These are phyloP conservation scores for Catonia carolina DNA, from an alignment of 2,888 invertebrate species.

Conservation along the genomic window DNA sequence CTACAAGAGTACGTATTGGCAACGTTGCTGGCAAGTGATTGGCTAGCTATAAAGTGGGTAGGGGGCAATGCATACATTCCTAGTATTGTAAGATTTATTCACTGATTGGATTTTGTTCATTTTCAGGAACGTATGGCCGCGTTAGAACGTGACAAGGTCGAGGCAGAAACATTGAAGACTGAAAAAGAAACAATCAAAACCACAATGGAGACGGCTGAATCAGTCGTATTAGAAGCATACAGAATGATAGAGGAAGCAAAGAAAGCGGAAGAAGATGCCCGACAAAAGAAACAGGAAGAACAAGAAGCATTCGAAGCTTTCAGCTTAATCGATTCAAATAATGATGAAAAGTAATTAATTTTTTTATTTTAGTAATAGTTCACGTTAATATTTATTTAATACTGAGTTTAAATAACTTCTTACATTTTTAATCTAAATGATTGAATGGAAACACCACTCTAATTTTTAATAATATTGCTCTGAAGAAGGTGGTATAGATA, in stretches of 20 bases:
- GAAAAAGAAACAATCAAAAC: conserved; percentile 70
- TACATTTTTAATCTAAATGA: too few relatives aligned
- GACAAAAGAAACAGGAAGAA: conserved; percentile 50
- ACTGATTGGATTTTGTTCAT: too few relatives aligned
- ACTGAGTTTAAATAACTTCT: too few relatives aligned
- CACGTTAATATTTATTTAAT: too few relatives aligned
- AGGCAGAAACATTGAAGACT: conserved; percentile 69
- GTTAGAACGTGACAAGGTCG: conserved; percentile 62
- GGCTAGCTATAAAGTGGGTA: too few relatives aligned
- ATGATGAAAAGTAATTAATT: conserved; percentile 53
- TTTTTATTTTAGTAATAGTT: too few relatives aligned
- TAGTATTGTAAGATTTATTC: too few relatives aligned
- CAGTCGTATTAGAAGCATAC: conserved; percentile 67
- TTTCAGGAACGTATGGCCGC: conserved; percentile 60
- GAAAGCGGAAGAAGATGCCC: conserved; percentile 54
- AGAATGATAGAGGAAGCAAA: conserved; percentile 41
- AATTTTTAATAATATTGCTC: too few relatives aligned
- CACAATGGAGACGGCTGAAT: conserved; percentile 65
- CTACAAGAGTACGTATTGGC: too few relatives aligned
- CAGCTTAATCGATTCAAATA: conserved; percentile 69
- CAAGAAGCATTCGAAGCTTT: conserved; percentile 70
- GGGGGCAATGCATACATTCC: too few relatives aligned
- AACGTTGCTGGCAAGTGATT: too few relatives aligned
- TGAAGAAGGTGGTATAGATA: too few relatives aligned
- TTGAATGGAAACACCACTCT: background rate